A percentile compares a stretch with the other conserved stretches of the same genome.
Evolutionary conservation across 2,797 vertebrate species (phyloP).

Genomic region (Halcyon badia): DNA sequence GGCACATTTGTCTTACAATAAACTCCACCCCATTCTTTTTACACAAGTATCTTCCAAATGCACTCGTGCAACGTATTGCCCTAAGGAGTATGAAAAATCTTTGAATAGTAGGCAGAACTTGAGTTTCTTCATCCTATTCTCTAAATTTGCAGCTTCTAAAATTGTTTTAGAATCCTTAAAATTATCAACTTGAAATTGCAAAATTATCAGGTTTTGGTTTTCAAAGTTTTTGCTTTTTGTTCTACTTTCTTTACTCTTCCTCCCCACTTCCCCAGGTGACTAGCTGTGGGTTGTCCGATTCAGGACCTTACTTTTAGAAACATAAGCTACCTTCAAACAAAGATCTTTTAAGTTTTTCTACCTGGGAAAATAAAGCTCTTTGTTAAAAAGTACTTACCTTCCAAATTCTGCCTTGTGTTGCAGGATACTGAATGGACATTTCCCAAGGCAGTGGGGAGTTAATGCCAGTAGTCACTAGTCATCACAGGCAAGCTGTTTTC

Average conservation of each 20-base stretch:
- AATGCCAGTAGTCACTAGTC: background rate
- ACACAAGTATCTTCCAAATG: background rate
- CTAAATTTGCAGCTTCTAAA: background rate
- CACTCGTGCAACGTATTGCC: background rate
- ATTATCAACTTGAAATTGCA: background rate
- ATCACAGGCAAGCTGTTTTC: background rate
- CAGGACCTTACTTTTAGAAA: background rate
- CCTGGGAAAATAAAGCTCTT: background rate
- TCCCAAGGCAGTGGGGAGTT: background rate
- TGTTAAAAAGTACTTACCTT: background rate
- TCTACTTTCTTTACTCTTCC: background rate
- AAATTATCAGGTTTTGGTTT: background rate
- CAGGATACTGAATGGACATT: background rate
- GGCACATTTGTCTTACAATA: background rate
- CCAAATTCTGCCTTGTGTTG: background rate
- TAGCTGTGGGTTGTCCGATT: background rate
- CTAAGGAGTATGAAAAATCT: background rate
- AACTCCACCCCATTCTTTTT: background rate
- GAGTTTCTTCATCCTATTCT: background rate
- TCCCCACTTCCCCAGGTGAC: accelerated
- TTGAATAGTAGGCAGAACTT: background rate
- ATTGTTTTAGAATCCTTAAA: background rate
- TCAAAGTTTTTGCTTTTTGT: background rate
- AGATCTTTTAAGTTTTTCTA: background rate
- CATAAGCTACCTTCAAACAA: background rate